Conservation (phyloP, 2,113 vertebrate genomes). For the Alaudala cheleensis region DNA sequence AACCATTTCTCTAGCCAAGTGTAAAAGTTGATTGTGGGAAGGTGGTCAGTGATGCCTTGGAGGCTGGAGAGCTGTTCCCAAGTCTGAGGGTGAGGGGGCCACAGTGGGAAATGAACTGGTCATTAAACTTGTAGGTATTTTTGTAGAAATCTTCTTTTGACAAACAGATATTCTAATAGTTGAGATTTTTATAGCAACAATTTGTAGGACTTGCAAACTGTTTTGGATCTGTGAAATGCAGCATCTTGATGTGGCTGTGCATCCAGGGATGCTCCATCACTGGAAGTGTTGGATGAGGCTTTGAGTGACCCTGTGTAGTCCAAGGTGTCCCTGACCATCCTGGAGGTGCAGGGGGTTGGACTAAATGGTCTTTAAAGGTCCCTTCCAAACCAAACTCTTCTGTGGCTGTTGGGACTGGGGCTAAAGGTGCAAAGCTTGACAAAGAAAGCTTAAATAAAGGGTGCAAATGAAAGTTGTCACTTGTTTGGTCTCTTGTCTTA, state of each 20-base stretch:
- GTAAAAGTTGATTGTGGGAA: background rate
- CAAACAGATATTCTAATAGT: background rate
- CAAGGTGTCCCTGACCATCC: background rate
- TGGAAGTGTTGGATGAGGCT: background rate
- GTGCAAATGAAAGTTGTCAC: background rate
- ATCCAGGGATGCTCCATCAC: accelerated
- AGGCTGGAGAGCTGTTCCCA: background rate
- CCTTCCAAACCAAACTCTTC: background rate
- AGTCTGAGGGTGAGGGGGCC: background rate
- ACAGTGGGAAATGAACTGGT: background rate
- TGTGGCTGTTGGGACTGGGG: background rate
- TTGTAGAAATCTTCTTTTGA: background rate
- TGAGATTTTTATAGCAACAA: background rate
- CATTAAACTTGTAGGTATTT: background rate
- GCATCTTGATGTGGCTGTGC: background rate
- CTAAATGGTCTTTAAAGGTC: background rate
- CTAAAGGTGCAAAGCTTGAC: background rate
- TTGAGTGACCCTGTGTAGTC: accelerated
- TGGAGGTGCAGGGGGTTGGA: background rate
- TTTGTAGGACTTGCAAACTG: background rate
- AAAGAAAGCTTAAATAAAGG: background rate
- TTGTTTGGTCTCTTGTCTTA: background rate
- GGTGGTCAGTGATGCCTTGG: background rate
- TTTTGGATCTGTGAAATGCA: background rate
- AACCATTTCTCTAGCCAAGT: background rate